Evolutionary conservation across 2,797 vertebrate genomes (phyloP), one percentile per base, ranked within the genome.

Genomic region (Coilia nasus): DNA sequence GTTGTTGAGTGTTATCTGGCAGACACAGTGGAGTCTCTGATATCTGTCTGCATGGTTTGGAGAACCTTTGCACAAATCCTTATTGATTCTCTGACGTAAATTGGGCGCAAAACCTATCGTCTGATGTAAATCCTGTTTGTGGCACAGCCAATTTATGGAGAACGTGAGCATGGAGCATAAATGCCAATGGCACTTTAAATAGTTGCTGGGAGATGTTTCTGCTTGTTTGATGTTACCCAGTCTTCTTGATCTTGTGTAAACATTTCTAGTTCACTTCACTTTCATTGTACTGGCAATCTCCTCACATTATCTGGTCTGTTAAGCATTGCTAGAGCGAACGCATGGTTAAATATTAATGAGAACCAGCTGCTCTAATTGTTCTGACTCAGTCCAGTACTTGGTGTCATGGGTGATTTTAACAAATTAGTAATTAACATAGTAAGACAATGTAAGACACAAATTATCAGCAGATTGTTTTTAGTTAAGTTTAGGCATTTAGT

Each of bases 291-390:
- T 21, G 84, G 15, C 47, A 81, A 82, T 87, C 41, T 81, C 56
- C 78, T 83, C 41, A 21, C 21, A 81, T 86, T 62, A 21, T 84
- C 44, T 85, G 87, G 59, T 85, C 81, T 14, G 23, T 46, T 85
- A 80, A 84, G 56, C 54, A 17, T 85, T 86, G 84, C 82, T 83
- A n/a, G 23, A 86, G 64, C 67, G 35, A 83, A 67, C 82, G 11
- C 71, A 23, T 85, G 54, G 90, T 91, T 91, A 90, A 89, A 87
- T 86, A 90, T 92, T 89, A 88, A 87, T 89, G 81, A 89, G 83
- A 60, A 80, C 84, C 82, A 86, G 81, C 81, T 89, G 84, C 62
- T 59, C 41, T 87, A 85, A 85, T 89, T 88, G 84, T 82, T 82
- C 41, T 82, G 7, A 44, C 35, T 5, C 31, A 78, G 15, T 78